Conservation (phyloP, 1,140 invertebrate species). For the Drosophila tropicalis region DNA sequence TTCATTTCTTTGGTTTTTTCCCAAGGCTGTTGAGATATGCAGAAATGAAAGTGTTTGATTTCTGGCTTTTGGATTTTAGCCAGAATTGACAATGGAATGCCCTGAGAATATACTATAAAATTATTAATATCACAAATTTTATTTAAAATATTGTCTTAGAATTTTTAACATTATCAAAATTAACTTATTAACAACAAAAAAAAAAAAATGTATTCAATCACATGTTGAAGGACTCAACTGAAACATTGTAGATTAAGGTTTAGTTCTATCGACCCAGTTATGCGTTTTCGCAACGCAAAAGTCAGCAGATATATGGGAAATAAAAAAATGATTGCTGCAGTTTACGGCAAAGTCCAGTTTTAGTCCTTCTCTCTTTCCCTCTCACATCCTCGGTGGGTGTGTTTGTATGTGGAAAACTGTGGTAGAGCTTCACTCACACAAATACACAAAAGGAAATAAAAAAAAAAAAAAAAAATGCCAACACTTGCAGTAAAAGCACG, state of each 20-base stretch:
- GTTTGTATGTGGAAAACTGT: conserved; percentile 31
- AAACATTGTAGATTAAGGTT: not conserved
- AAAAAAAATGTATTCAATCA: not conserved
- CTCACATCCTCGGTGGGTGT: not conserved
- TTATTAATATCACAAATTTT: not conserved
- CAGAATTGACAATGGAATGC: not conserved
- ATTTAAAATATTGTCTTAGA: too few species aligned
- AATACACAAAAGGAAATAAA: conserved; percentile 6
- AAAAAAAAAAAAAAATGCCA: conserved; percentile 38
- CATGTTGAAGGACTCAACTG: not conserved
- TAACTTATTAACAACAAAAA: too few species aligned
- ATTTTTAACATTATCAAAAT: too few species aligned
- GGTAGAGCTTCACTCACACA: conserved; percentile 44
- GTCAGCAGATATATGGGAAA: conserved; percentile 66
- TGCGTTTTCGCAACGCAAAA: conserved; percentile 37
- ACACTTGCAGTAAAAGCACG: conserved; percentile 72
- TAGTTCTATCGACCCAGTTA: not conserved
- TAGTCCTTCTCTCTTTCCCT: conserved; percentile 3
- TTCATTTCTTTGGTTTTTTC: conserved; percentile 45
- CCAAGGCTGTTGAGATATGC: conserved; percentile 41
- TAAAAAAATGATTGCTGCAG: conserved; percentile 66
- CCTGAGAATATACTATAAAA: not conserved
- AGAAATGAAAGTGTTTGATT: conserved; percentile 36
- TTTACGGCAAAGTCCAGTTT: conserved; percentile 60
- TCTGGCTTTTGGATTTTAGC: conserved; percentile 10